A percentile compares a stretch with the other conserved stretches of the same genome.
phyloP scores from a whole-genome alignment of 2,888 invertebrate species.

The Cremastinae sp. region DNA sequence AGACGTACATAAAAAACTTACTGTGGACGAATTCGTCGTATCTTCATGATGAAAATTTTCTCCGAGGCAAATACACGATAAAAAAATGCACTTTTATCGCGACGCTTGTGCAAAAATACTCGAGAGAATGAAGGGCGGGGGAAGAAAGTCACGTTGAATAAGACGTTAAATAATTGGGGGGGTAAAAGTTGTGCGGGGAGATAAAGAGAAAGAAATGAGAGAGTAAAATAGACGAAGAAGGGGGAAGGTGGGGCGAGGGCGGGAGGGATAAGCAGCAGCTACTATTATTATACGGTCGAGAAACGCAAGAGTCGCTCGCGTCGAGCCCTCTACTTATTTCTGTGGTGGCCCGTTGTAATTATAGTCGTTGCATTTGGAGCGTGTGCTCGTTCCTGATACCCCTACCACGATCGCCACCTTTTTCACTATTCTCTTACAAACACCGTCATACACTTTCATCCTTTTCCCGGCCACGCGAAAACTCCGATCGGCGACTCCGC shows the following conservation, averaged over 20 bases:
- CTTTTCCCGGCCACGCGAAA: constrained; percentile 23
- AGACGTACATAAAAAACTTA: too few relatives aligned
- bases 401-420: constrained; percentile 12
- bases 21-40: too few relatives aligned
- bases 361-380: constrained; percentile 64
- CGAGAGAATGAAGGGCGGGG: too few relatives aligned
- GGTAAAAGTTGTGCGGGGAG: neutral
- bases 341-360: constrained; percentile 55
- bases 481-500: constrained; percentile 19
- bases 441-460: neutral
- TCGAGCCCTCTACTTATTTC: constrained; percentile 58
- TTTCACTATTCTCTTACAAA: constrained; percentile 14
- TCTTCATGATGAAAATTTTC: too few relatives aligned
- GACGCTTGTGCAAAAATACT: too few relatives aligned
- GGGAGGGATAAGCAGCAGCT: constrained; percentile 20
- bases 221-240: constrained; percentile 11
- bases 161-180: constrained; percentile 50
- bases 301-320: constrained; percentile 49
- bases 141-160: constrained; percentile 34
- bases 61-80: too few relatives aligned
- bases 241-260: neutral
- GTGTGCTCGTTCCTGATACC: constrained; percentile 62
- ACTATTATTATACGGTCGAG: constrained; percentile 54
- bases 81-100: too few relatives aligned
- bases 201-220: constrained; percentile 18